phyloP scores from a whole-genome alignment of 2,113 vertebrate species.

The Sialia sialis region DNA sequence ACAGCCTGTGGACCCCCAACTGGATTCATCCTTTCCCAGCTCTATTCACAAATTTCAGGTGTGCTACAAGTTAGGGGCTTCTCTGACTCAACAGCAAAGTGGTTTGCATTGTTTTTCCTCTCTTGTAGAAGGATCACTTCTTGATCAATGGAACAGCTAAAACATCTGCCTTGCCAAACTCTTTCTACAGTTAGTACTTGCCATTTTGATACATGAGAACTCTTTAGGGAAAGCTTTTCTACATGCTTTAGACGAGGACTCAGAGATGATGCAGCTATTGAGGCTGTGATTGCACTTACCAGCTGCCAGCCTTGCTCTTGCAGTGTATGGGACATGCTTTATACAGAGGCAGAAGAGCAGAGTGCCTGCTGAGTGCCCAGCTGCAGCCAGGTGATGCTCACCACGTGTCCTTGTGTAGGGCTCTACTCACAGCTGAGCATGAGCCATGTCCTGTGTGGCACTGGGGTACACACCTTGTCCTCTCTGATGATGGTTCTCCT shows the following conservation, averaged over 20 bases:
- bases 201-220: neutral
- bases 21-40: neutral
- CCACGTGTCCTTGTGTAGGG: rapidly evolving
- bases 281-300: neutral
- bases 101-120: neutral
- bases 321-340: neutral
- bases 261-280: neutral
- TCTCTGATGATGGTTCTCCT: neutral
- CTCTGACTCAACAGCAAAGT: neutral
- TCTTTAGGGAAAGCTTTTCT: neutral
- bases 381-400: neutral
- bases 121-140: conserved; percentile 28
- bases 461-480: rapidly evolving
- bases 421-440: neutral
- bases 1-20: neutral
- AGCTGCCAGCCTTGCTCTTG: neutral
- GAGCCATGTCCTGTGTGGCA: neutral
- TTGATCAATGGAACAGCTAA: neutral
- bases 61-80: neutral
- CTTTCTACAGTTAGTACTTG: neutral
- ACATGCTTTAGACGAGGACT: neutral
- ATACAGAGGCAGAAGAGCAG: neutral
- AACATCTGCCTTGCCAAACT: conserved; percentile 25
- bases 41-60: neutral
- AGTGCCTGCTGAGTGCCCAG: neutral